These are phyloP conservation scores for Vulpes ferrilata DNA, from an alignment of 2,113 vertebrate genomes.

Conservation along the genomic window DNA sequence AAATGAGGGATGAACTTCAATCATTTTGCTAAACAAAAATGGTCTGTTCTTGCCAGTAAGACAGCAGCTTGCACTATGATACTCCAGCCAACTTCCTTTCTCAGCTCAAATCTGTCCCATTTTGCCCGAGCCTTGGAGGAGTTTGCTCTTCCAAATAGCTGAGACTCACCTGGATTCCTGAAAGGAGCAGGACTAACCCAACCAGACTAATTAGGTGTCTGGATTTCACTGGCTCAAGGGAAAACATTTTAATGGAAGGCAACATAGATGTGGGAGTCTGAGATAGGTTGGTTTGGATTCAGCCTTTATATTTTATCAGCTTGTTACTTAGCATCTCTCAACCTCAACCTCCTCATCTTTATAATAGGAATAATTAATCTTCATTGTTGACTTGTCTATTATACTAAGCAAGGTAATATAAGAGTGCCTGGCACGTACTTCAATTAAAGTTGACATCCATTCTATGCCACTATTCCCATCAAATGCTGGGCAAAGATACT, in stretches of 20 bases:
- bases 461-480: not conserved
- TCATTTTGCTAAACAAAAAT: constrained; percentile 48
- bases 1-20: constrained; percentile 10
- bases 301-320: not conserved
- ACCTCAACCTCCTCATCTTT: not conserved
- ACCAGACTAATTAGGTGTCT: not conserved
- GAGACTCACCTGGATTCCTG: constrained; percentile 8
- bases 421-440: not conserved
- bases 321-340: not conserved
- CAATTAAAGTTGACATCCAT: not conserved
- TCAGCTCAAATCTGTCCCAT: not conserved
- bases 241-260: not conserved
- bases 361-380: not conserved
- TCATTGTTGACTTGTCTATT: not conserved
- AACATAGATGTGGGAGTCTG: not conserved
- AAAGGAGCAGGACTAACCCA: not conserved
- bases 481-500: not conserved
- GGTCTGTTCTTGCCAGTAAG: constrained; percentile 6
- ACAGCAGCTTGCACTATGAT: not conserved
- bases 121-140: not conserved
- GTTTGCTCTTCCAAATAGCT: not conserved
- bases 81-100: constrained; percentile 26
- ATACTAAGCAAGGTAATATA: not conserved
- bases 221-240: not conserved
- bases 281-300: not conserved